Evolutionary conservation across 2,888 invertebrate species (phyloP).

Genomic region (Lepetodrilus schrolli): DNA sequence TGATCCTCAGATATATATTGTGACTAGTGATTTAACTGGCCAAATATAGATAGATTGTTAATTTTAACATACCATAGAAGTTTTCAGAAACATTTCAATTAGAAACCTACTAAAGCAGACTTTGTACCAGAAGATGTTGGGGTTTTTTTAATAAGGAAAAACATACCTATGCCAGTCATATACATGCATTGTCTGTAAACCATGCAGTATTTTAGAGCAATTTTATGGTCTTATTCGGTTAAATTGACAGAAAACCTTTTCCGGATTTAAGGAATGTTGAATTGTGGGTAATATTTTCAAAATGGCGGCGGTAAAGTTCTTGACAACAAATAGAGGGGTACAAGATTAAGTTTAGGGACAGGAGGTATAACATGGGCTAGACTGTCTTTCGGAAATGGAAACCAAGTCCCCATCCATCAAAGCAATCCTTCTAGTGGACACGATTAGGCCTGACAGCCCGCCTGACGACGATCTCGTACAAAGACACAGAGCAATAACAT

Average conservation of each 20-base stretch:
- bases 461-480: slow-evolving; percentile 28
- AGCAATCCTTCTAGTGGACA: slow-evolving; percentile 59
- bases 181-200: too few relatives aligned
- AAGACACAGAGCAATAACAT: slow-evolving; percentile 46
- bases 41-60: too few relatives aligned
- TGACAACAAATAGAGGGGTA: neutral
- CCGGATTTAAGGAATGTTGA: neutral
- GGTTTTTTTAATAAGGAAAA: too few relatives aligned
- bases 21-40: too few relatives aligned
- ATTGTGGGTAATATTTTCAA: slow-evolving; percentile 37
- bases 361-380: neutral
- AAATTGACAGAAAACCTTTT: neutral
- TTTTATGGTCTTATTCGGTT: too few relatives aligned
- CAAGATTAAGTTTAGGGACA: neutral
- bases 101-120: too few relatives aligned
- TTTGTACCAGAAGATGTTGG: too few relatives aligned
- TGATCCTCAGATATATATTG: too few relatives aligned
- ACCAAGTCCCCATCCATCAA: slow-evolving; percentile 30
- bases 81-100: too few relatives aligned
- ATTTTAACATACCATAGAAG: too few relatives aligned
- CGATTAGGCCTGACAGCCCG: slow-evolving; percentile 9
- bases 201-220: neutral
- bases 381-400: neutral
- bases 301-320: slow-evolving; percentile 43
- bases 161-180: too few relatives aligned